Evolutionary conservation across 2,888 invertebrate genomes (phyloP).

Genomic region (Microplitis deprimator): DNA sequence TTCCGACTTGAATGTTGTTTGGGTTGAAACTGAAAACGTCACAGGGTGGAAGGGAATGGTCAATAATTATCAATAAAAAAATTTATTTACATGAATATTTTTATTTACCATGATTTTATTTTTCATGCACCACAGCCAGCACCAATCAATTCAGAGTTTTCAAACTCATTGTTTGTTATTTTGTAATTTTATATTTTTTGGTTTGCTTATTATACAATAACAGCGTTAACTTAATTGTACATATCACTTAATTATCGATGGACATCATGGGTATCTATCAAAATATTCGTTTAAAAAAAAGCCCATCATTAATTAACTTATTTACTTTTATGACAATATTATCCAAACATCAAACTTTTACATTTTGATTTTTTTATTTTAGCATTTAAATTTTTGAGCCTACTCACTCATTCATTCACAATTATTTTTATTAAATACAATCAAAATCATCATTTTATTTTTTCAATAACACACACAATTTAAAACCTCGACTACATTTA

Average conservation of each 20-base stretch:
- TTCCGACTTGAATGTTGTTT: too few relatives aligned
- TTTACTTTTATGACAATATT: background rate
- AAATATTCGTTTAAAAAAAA: background rate
- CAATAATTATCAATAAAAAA: background rate
- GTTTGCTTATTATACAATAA: background rate
- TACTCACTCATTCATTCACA: conserved; percentile 15
- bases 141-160: conserved; percentile 45
- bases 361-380: conserved; percentile 9
- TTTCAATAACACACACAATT: conserved; percentile 6
- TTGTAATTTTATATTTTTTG: background rate
- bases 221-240: conserved; percentile 1
- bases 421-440: background rate
- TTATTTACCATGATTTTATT: conserved; percentile 31
- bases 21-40: too few relatives aligned
- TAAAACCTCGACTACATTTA: background rate
- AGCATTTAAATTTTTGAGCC: conserved; percentile 24
- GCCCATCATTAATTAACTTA: background rate
- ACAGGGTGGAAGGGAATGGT: too few relatives aligned
- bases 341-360: background rate
- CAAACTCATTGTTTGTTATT: background rate
- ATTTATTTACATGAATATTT: background rate
- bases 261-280: background rate
- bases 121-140: conserved; percentile 50
- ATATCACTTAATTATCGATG: conserved; percentile 23
- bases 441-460: background rate